Evolutionary conservation across 2,888 invertebrate genomes (phyloP).

Genomic region (Coremacera marginata): DNA sequence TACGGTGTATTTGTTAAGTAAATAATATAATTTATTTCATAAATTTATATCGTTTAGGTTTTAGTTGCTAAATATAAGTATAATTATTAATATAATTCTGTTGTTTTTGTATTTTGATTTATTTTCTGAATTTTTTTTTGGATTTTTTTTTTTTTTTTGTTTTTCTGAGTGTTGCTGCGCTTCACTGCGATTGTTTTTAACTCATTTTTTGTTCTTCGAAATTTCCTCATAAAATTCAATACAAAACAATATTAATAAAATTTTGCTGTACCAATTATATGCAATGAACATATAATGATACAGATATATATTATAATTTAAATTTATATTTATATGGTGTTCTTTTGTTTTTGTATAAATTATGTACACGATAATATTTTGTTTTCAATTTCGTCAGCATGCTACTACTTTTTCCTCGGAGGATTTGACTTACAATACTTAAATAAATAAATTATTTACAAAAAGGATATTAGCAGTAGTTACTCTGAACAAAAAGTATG

Average conservation of each 20-base stretch:
- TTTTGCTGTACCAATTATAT: slow-evolving; percentile 4
- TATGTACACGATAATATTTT: slow-evolving; percentile 26
- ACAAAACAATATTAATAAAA: slow-evolving; percentile 32
- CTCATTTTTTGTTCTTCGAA: slow-evolving; percentile 6
- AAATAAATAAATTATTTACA: slow-evolving; percentile 35
- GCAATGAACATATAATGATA: not conserved
- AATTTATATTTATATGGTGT: slow-evolving; percentile 2
- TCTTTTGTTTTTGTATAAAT: not conserved
- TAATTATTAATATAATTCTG: slow-evolving; percentile 19
- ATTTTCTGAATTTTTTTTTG: not conserved
- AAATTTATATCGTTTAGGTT: slow-evolving; percentile 39
- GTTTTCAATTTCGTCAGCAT: not conserved
- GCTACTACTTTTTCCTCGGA: not conserved
- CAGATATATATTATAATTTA: not conserved
- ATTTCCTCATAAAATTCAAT: slow-evolving; percentile 25
- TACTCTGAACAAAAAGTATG: not conserved
- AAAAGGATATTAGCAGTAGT: not conserved
- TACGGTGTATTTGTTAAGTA: slow-evolving; percentile 29
- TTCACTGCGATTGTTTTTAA: slow-evolving; percentile 15
- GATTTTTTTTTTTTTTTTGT: not conserved
- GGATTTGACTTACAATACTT: slow-evolving; percentile 3
- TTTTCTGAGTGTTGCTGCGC: not conserved
- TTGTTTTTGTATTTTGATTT: slow-evolving; percentile 15
- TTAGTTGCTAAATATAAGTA: slow-evolving; percentile 25
- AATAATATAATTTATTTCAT: slow-evolving; percentile 41